A percentile compares a stretch with the other conserved stretches of the same genome.
Conservation (phyloP, 1,140 invertebrate species). For the Cyphomyrmex costatus region DNA sequence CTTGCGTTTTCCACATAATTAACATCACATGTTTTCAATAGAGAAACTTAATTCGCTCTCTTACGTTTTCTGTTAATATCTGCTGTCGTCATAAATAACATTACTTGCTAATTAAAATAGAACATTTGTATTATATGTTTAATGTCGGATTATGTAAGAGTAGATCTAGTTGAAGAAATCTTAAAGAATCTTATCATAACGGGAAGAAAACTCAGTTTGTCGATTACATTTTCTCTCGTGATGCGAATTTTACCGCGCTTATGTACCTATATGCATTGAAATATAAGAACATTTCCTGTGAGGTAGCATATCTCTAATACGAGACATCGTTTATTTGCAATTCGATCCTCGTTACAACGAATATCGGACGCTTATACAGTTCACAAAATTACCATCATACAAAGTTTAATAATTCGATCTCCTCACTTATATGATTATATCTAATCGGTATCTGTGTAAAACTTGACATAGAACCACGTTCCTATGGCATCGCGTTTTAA, state of each 20-base stretch:
- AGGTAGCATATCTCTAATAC: slow-evolving; percentile 37
- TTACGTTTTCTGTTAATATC: slow-evolving; percentile 4
- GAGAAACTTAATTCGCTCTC: neutral
- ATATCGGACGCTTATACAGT: neutral
- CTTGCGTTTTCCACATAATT: neutral
- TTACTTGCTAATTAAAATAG: slow-evolving; percentile 20
- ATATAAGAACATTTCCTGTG: slow-evolving; percentile 34
- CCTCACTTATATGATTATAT: neutral
- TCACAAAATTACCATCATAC: neutral
- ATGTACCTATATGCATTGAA: slow-evolving; percentile 12
- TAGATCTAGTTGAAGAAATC: neutral
- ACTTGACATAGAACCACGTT: slow-evolving; percentile 4
- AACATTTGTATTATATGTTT: neutral
- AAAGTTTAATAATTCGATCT: slow-evolving; percentile 29
- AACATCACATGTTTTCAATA: neutral
- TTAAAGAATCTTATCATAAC: neutral
- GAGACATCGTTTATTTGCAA: slow-evolving; percentile 32
- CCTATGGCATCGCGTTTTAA: neutral
- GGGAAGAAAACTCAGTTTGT: neutral
- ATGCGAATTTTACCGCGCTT: slow-evolving; percentile 34
- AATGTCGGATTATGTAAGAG: neutral
- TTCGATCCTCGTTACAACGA: slow-evolving; percentile 28
- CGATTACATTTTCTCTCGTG: neutral
- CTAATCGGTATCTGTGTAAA: slow-evolving; percentile 21
- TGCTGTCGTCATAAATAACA: slow-evolving; percentile 11